Conservation (phyloP, 1,140 invertebrate genomes). For the Zaprionus nigranus region DNA sequence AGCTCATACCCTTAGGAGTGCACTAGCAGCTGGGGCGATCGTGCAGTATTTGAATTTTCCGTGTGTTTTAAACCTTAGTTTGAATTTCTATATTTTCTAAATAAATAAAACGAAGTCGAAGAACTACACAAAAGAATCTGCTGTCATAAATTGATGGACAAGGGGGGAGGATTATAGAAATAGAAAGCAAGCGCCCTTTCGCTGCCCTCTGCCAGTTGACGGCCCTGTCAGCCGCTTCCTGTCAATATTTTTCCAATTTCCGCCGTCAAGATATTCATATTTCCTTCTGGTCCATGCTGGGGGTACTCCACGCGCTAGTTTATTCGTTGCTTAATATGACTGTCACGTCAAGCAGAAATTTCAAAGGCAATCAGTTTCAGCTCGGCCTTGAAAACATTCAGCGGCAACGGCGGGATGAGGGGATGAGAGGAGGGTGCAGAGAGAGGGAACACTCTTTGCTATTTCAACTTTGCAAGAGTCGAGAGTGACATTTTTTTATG, state of each 20-base stretch:
- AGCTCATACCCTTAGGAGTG: neutral
- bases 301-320: neutral
- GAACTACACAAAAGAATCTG: neutral
- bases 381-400: slow-evolving; percentile 62
- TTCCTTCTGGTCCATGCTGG: neutral
- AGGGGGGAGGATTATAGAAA: too few species aligned
- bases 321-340: slow-evolving; percentile 23
- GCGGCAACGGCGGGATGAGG: neutral
- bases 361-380: slow-evolving; percentile 43
- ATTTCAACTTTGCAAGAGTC: slow-evolving; percentile 41
- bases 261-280: slow-evolving; percentile 17
- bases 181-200: neutral
- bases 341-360: slow-evolving; percentile 57
- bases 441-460: slow-evolving; percentile 24
- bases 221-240: neutral
- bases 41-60: slow-evolving; percentile 4
- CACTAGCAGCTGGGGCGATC: neutral
- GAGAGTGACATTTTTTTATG: slow-evolving; percentile 45
- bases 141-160: neutral
- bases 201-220: neutral
- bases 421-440: neutral
- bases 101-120: neutral
- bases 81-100: neutral
- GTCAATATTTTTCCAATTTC: slow-evolving; percentile 15
- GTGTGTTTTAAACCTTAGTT: neutral